Conservation (phyloP, 2,797 vertebrate species). For the Percopsis omiscomaycus region DNA sequence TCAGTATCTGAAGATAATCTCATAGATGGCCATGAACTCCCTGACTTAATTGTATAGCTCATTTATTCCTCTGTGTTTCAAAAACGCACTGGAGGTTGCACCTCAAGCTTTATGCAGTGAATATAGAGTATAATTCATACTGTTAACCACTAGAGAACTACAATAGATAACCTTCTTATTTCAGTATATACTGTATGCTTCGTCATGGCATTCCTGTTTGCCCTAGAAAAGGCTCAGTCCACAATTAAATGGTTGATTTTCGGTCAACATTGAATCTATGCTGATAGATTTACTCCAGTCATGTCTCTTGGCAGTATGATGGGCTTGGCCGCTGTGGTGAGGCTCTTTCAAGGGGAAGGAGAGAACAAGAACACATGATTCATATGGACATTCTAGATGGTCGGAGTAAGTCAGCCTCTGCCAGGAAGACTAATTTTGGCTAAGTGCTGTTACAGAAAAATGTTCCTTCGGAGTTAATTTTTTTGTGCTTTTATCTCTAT, state of each 20-base stretch:
- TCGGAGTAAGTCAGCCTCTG: slow-evolving; percentile 18
- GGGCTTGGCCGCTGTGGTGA: slow-evolving; percentile 48
- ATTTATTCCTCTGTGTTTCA: slow-evolving; percentile 13
- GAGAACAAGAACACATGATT: slow-evolving; percentile 25
- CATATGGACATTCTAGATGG: slow-evolving; percentile 33
- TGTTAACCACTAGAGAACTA: slow-evolving; percentile 17
- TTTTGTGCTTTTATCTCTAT: slow-evolving; percentile 14
- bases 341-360: slow-evolving; percentile 6
- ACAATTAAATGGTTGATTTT: slow-evolving; percentile 31
- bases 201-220: slow-evolving; percentile 41
- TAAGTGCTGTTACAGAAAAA: slow-evolving; percentile 22
- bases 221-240: slow-evolving; percentile 26
- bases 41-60: slow-evolving; percentile 37
- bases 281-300: slow-evolving; percentile 50
- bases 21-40: slow-evolving; percentile 42
- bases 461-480: slow-evolving; percentile 9
- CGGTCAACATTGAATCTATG: slow-evolving; percentile 47
- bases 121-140: slow-evolving; percentile 10
- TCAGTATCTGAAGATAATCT: slow-evolving; percentile 49
- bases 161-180: neutral
- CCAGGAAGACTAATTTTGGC: slow-evolving; percentile 34
- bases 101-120: slow-evolving; percentile 32
- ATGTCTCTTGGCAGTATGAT: slow-evolving; percentile 53
- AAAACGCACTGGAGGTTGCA: slow-evolving; percentile 4
- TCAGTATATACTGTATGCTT: slow-evolving; percentile 1